Evolutionary conservation across 2,113 vertebrate species (phyloP).

Genomic region (Mixornis gularis): DNA sequence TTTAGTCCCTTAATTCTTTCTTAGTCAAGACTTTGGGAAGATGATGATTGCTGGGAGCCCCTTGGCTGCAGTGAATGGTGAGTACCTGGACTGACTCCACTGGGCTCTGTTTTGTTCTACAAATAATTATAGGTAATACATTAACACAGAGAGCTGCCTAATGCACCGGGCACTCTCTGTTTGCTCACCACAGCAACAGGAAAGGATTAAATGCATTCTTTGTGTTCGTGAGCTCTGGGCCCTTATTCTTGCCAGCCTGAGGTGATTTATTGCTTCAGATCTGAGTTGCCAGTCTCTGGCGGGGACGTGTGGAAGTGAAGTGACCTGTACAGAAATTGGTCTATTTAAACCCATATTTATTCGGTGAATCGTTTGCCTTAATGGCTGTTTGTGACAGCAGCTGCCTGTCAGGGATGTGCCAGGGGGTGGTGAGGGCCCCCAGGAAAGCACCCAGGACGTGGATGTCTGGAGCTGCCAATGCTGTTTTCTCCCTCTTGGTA

Average conservation of each 20-base stretch:
- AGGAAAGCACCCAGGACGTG: fast-evolving
- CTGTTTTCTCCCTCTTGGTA: neutral
- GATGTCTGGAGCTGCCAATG: neutral
- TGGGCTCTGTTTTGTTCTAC: neutral
- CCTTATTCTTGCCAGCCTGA: neutral
- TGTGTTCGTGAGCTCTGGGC: neutral
- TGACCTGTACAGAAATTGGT: neutral
- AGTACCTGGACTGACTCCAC: neutral
- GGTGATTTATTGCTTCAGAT: neutral
- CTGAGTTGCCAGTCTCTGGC: neutral
- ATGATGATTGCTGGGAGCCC: neutral
- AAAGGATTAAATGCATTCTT: conserved; percentile 21
- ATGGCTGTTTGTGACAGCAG: neutral
- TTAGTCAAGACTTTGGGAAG: neutral
- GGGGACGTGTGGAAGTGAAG: neutral
- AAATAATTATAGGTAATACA: neutral
- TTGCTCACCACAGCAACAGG: conserved; percentile 7
- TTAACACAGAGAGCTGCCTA: neutral
- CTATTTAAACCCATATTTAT: neutral
- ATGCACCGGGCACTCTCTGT: neutral
- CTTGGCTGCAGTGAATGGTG: neutral
- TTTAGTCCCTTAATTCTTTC: neutral
- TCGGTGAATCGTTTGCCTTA: neutral
- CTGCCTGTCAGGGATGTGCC: neutral
- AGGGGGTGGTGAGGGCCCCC: neutral